A percentile compares a stretch with the other conserved stretches of the same genome.
These are phyloP conservation scores for Drosophila neotestacea DNA, from an alignment of 2,888 invertebrate genomes.

Conservation along the genomic window DNA sequence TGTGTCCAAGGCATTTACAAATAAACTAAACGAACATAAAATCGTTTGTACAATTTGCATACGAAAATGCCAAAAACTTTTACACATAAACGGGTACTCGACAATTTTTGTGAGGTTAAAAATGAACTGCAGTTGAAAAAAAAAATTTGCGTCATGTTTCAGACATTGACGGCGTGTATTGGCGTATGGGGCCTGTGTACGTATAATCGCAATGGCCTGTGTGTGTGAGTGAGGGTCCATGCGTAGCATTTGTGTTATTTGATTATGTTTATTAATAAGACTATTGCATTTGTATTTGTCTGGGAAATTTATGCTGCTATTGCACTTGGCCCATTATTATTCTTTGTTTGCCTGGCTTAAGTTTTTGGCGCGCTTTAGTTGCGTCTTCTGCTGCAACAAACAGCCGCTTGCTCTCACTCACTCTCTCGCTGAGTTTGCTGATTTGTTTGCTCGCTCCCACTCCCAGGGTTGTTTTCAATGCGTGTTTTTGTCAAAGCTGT, in stretches of 20 bases:
- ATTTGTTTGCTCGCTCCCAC: conserved; percentile 33
- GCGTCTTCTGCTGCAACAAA: conserved; percentile 37
- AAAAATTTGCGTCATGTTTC: conserved; percentile 72
- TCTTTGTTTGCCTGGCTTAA: conserved; percentile 16
- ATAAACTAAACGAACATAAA: neutral
- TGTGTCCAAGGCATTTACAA: neutral
- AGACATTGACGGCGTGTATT: conserved; percentile 62
- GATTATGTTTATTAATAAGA: conserved; percentile 35
- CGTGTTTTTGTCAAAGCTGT: conserved; percentile 3
- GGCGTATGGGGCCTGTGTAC: conserved; percentile 41
- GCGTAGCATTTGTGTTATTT: conserved; percentile 41
- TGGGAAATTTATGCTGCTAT: conserved; percentile 29
- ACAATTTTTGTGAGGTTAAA: conserved; percentile 64
- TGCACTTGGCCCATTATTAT: conserved; percentile 34
- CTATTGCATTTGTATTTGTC: conserved; percentile 17
- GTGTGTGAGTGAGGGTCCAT: conserved; percentile 8
- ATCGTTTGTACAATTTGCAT: conserved; percentile 6
- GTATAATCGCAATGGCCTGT: conserved; percentile 5
- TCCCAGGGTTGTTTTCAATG: neutral
- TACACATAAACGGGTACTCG: neutral
- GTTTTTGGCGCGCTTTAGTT: conserved; percentile 68
- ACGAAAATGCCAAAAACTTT: conserved; percentile 1
- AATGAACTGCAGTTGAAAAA: conserved; percentile 45
- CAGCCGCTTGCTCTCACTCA: conserved; percentile 1
- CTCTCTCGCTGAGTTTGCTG: neutral